phyloP scores from a whole-genome alignment of 1,140 invertebrate species.

The Hyles euphorbiae region DNA sequence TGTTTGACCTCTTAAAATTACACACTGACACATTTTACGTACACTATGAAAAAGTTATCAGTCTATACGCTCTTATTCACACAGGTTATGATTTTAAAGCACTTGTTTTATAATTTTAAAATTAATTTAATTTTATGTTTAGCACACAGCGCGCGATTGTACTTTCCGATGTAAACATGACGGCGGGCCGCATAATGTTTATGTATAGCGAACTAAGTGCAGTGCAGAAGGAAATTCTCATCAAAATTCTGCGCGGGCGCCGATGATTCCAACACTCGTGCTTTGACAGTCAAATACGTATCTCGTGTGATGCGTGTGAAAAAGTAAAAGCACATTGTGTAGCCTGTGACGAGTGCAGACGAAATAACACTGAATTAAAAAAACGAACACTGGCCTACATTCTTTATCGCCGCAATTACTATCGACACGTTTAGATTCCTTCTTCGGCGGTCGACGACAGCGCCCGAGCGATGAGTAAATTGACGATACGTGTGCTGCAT shows the following conservation, averaged over 20 bases:
- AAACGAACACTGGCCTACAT: conserved; percentile 7
- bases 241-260: conserved; percentile 63
- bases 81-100: conserved; percentile 37
- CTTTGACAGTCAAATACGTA: conserved; percentile 55
- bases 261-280: conserved; percentile 66
- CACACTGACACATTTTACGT: conserved; percentile 50
- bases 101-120: conserved; percentile 60
- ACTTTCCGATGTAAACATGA: conserved; percentile 72
- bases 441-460: conserved; percentile 19
- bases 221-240: conserved; percentile 64
- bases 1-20: conserved; percentile 58
- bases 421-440: conserved; percentile 8
- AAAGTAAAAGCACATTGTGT: conserved; percentile 58
- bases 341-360: conserved; percentile 8
- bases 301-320: conserved; percentile 58
- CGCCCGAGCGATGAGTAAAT: conserved; percentile 39
- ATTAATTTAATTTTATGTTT: conserved; percentile 52
- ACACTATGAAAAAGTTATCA: conserved; percentile 17
- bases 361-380: conserved; percentile 8
- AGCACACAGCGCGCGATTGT: conserved; percentile 49
- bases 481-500: conserved; percentile 57
- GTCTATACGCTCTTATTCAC: conserved; percentile 20
- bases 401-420: neutral
- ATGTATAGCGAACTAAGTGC: conserved; percentile 53
- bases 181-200: conserved; percentile 58